Conservation (phyloP, 2,113 vertebrate species). For the Prietella phreatophila region DNA sequence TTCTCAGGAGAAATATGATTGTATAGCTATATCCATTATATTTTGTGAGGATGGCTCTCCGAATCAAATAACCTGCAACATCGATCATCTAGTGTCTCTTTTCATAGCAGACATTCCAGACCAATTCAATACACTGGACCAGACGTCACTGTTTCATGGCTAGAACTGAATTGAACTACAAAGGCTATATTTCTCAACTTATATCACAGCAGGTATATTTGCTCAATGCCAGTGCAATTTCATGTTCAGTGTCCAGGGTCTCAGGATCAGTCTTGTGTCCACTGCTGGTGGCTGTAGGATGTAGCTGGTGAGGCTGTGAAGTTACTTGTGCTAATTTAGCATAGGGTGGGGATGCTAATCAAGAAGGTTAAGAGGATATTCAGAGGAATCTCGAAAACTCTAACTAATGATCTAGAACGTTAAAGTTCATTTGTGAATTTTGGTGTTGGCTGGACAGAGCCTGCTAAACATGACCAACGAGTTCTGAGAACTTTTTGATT, state of each 20-base stretch:
- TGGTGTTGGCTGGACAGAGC: too few species aligned
- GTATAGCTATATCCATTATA: slow-evolving; percentile 68
- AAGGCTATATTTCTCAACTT: slow-evolving; percentile 51
- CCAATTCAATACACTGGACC: slow-evolving; percentile 64
- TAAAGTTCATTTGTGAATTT: neutral
- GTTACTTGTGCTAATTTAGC: neutral
- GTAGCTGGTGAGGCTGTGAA: neutral
- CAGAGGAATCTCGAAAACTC: neutral
- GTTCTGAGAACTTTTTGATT: neutral
- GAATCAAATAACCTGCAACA: slow-evolving; percentile 73
- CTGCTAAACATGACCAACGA: too few species aligned
- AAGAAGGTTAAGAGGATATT: neutral
- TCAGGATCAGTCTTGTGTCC: neutral
- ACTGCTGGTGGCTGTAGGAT: neutral
- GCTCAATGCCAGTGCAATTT: neutral
- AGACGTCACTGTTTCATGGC: slow-evolving; percentile 61
- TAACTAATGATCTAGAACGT: neutral
- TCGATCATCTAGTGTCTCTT: slow-evolving; percentile 64
- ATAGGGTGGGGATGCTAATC: neutral
- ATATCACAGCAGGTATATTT: slow-evolving; percentile 26
- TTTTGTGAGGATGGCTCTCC: slow-evolving; percentile 66
- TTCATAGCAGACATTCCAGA: slow-evolving; percentile 58
- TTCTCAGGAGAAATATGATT: slow-evolving; percentile 66
- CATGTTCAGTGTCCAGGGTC: slow-evolving; percentile 8
- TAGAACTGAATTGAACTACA: slow-evolving; percentile 55